A percentile compares a stretch with the other conserved stretches of the same genome.
Evolutionary conservation across 2,113 vertebrate genomes (phyloP).

Genomic region (Balaenoptera acutorostrata): DNA sequence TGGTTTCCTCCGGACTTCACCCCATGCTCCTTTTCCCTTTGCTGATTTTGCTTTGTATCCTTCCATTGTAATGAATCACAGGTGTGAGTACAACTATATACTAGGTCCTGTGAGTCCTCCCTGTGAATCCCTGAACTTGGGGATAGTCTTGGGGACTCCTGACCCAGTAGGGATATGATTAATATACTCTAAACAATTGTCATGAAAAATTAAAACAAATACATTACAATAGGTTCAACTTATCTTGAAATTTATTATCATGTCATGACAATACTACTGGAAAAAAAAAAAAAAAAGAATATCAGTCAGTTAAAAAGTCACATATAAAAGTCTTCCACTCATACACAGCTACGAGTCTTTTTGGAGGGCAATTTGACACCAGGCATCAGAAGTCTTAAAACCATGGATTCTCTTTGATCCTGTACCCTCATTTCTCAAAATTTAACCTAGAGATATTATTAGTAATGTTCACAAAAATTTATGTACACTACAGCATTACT

Average conservation of each 20-base stretch:
- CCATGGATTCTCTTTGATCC: background rate
- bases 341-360: background rate
- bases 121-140: background rate
- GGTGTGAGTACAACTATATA: background rate
- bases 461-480: background rate
- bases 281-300: background rate
- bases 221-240: background rate
- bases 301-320: background rate
- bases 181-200: background rate
- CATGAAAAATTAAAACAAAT: conserved; percentile 17
- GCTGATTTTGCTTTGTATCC: background rate
- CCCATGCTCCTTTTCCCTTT: background rate
- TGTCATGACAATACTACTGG: background rate
- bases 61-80: background rate
- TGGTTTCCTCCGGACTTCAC: background rate
- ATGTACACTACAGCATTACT: background rate
- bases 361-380: background rate
- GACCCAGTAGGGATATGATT: background rate
- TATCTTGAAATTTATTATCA: background rate
- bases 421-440: background rate
- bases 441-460: background rate
- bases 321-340: background rate
- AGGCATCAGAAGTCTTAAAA: background rate
- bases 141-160: background rate
- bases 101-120: background rate